phyloP scores from a whole-genome alignment of 2,113 vertebrate genomes.

The Pseudorectes ferrugineus region DNA sequence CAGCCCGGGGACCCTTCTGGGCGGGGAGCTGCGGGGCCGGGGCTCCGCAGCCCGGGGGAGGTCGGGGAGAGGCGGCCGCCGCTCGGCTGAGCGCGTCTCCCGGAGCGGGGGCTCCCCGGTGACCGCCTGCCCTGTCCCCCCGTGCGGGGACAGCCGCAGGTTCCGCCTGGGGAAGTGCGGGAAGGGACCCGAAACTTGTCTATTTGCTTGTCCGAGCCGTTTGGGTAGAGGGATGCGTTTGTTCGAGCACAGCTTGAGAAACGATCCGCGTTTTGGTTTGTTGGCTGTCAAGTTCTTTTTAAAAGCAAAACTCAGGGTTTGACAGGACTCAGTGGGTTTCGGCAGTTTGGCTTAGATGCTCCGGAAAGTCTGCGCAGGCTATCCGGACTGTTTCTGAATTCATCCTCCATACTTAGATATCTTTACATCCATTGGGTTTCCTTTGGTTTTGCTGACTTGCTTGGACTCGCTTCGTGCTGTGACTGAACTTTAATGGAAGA shows the following conservation, averaged over 20 bases:
- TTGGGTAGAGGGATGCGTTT: fast-evolving
- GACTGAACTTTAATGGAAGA: constrained; percentile 19
- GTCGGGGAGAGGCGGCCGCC: not conserved
- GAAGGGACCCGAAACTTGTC: not conserved
- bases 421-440: not conserved
- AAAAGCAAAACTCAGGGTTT: not conserved
- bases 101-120: not conserved
- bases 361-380: not conserved
- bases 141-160: not conserved
- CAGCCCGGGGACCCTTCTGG: not conserved
- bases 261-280: not conserved
- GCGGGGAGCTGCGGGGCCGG: not conserved
- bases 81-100: not conserved
- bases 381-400: not conserved
- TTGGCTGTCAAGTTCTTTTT: not conserved
- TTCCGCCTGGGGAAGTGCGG: not conserved
- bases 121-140: not conserved
- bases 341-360: not conserved
- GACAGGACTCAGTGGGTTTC: not conserved
- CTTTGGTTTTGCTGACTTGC: not conserved
- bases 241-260: not conserved
- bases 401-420: fast-evolving
- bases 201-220: not conserved
- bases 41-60: not conserved
- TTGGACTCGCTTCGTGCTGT: not conserved